phyloP scores from a whole-genome alignment of 2,888 invertebrate species.

The Dynastes maya region DNA sequence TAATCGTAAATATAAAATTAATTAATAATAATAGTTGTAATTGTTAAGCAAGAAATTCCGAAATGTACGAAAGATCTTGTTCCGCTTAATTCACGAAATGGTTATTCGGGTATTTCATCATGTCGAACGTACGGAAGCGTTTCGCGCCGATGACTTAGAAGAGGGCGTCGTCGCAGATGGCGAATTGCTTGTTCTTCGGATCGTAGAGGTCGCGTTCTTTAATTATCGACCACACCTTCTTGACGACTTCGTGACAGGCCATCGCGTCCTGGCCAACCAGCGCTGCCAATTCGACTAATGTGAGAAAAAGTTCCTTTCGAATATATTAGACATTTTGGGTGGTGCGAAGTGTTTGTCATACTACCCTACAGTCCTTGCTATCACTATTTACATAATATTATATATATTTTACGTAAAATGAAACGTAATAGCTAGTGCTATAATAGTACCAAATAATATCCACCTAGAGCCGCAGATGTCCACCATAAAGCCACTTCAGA shows the following conservation, averaged over 20 bases:
- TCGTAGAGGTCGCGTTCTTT: conserved; percentile 92
- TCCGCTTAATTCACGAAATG: conserved; percentile 82
- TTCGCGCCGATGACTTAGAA: conserved; percentile 92
- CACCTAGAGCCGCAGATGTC: no score
- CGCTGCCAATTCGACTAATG: conserved; percentile 78
- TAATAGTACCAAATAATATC: no score
- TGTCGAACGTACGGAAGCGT: conserved; percentile 94
- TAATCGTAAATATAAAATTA: conserved; percentile 6
- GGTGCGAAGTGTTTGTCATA: no score
- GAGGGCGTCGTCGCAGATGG: conserved; percentile 93
- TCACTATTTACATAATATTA: no score
- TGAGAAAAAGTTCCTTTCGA: no score
- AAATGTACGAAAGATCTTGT: background rate
- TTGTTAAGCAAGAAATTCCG: conserved; percentile 31
- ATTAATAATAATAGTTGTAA: conserved; percentile 13
- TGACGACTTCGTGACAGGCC: conserved; percentile 92
- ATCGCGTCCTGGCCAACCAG: conserved; percentile 88
- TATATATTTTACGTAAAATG: no score
- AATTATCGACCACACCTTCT: conserved; percentile 91
- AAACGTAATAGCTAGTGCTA: no score
- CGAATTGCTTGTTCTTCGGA: conserved; percentile 95
- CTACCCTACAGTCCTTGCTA: no score
- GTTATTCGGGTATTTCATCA: conserved; percentile 96
- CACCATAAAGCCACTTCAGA: no score
- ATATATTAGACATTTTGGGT: no score